A percentile compares a stretch with the other conserved stretches of the same genome.
phyloP scores from a whole-genome alignment of 2,797 vertebrate species.

The Enteromius paludinosus region DNA sequence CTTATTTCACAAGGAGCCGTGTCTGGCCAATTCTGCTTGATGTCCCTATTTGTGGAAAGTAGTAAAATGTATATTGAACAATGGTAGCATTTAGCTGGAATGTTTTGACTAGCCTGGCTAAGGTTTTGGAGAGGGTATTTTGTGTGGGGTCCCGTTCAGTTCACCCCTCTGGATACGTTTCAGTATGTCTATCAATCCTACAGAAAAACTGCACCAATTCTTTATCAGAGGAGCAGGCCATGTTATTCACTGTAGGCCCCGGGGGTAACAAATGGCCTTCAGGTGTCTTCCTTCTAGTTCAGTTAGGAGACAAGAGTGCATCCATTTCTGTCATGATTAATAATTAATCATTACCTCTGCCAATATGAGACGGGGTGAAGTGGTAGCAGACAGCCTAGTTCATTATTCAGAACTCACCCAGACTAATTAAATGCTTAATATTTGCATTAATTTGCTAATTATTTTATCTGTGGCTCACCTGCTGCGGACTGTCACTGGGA shows the following conservation, averaged over 20 bases:
- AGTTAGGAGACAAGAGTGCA: slow-evolving; percentile 16
- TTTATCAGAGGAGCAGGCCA: neutral
- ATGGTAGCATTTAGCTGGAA: slow-evolving; percentile 32
- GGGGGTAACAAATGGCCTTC: slow-evolving; percentile 3
- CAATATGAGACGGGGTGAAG: slow-evolving; percentile 41
- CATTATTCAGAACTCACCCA: slow-evolving; percentile 54
- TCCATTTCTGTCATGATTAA: slow-evolving; percentile 29
- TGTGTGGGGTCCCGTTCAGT: slow-evolving; percentile 23
- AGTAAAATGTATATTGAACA: slow-evolving; percentile 38
- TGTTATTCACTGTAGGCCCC: slow-evolving; percentile 3
- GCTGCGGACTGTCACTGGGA: slow-evolving; percentile 58
- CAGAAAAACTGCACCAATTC: slow-evolving; percentile 30
- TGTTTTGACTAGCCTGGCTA: slow-evolving; percentile 12
- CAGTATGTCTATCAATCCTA: neutral
- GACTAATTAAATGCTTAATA: slow-evolving; percentile 67
- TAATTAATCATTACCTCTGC: slow-evolving; percentile 54
- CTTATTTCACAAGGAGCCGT: slow-evolving; percentile 28
- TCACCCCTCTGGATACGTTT: neutral
- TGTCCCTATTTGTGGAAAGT: slow-evolving; percentile 18
- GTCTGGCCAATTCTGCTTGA: slow-evolving; percentile 36
- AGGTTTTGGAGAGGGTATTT: slow-evolving; percentile 34
- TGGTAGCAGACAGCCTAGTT: slow-evolving; percentile 53
- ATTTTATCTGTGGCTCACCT: slow-evolving; percentile 62
- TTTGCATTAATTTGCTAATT: slow-evolving; percentile 64
- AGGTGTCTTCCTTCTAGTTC: neutral